Evolutionary conservation across 2,113 vertebrate species (phyloP), one percentile per base, ranked within the genome.

Genomic region (Siniperca chuatsi): DNA sequence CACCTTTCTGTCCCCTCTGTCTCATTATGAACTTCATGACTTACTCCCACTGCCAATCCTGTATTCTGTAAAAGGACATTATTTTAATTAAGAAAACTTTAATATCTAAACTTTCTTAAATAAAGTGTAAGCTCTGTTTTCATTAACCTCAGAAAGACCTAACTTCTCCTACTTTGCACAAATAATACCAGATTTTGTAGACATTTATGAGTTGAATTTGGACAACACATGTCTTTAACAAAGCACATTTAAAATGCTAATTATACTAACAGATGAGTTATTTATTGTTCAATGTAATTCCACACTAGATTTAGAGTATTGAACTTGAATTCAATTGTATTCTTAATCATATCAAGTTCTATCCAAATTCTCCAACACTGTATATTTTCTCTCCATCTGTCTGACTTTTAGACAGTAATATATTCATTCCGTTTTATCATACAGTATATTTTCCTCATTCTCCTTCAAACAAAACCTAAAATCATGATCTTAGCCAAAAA

Each of bases 41-140:
- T 65, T 48, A 37, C 35, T 52, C 64, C 58, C 13, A n/a, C 46
- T 67, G 52, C 33, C 58, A 40, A 55, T 64, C 21, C 6, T 20
- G 25, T 21, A 72, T 54, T 50, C 13, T 6, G 13, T 11, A 68
- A 60, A 68, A 57, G 25, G 16, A 71, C 9, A 35, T 57, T 12
- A 78, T 66, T 69, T 61, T 67, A 90, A 85, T 81, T 54, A 78
- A 29, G 37, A 65, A 78, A 73, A 52, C 9, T 46, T 58, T 15
- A 61, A 57, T 84, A 52, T 25, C 61, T 58, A n/a, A 64, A 50
- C 16, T 60, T 81, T 64, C 16, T 23, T 44, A 46, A 72, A 48
- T 52, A 21, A 76, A 75, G 23, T 33, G 9, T 75, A 52, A 67
- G 37, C 42, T 29, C 29, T 29, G 29, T 29, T 29, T 29, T 29